Percentiles rank a stretch among this genome's conserved stretches.
phyloP scores from a whole-genome alignment of 2,113 vertebrate genomes.

The Geococcyx californianus region DNA sequence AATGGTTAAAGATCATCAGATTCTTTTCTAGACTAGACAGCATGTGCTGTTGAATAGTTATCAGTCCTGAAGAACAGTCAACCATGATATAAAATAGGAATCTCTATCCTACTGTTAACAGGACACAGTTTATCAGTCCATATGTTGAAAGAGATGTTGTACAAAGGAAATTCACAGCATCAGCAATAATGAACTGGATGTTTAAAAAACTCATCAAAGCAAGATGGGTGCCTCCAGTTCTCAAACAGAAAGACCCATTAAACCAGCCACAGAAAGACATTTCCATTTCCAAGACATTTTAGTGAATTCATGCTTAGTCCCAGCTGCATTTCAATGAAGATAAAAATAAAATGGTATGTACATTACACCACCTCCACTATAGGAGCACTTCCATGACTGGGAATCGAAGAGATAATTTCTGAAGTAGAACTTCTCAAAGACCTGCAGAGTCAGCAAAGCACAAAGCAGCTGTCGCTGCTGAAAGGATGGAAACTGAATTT shows the following conservation, averaged over 20 bases:
- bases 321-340: constrained; percentile 29
- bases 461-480: background rate
- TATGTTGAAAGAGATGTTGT: background rate
- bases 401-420: background rate
- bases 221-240: background rate
- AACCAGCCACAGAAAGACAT: background rate
- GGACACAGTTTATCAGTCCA: background rate
- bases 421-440: constrained; percentile 24
- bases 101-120: background rate
- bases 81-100: background rate
- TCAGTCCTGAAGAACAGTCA: background rate
- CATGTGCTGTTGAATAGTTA: background rate
- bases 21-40: background rate
- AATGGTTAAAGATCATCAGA: background rate
- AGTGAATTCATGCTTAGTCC: background rate
- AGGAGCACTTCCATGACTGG: background rate
- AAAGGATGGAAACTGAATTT: background rate
- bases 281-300: background rate
- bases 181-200: background rate
- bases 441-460: background rate
- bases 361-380: background rate
- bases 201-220: background rate
- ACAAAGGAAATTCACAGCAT: background rate
- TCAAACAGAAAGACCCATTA: background rate
- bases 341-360: background rate